Evolutionary conservation across 23 tunicate genomes (phyloP).

Genomic region (Ascidia mentula): DNA sequence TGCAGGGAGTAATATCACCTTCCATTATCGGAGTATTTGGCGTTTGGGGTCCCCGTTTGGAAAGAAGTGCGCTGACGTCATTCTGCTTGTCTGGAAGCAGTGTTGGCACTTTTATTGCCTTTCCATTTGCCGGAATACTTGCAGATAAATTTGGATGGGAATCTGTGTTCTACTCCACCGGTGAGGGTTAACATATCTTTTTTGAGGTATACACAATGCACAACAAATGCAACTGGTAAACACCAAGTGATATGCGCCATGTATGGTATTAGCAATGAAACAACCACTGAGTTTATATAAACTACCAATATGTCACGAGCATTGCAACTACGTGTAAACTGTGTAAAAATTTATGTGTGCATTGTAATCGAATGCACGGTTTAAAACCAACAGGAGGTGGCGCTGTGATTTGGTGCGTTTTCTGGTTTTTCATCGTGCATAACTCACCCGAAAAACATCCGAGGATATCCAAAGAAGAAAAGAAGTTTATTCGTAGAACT

Average conservation of each 20-base stretch:
- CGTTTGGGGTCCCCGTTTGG: conserved; percentile 62
- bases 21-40: conserved; percentile 15
- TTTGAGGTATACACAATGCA: too few relatives aligned
- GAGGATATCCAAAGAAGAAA: not conserved
- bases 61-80: conserved; percentile 45
- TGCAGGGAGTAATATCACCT: not conserved
- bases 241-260: too few relatives aligned
- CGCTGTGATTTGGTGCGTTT: not conserved
- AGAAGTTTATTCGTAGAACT: not conserved
- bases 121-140: conserved; percentile 46
- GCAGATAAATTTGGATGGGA: conserved; percentile 65
- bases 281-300: too few relatives aligned
- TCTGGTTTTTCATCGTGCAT: not conserved
- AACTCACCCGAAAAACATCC: not conserved
- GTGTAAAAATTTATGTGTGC: too few relatives aligned
- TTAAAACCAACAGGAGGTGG: not conserved
- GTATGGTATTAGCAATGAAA: too few relatives aligned
- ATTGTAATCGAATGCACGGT: too few relatives aligned
- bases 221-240: too few relatives aligned
- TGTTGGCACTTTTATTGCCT: conserved; percentile 36
- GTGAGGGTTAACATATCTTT: too few relatives aligned
- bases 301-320: too few relatives aligned
- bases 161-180: conserved; percentile 54
- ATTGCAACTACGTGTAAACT: too few relatives aligned
- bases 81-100: conserved; percentile 33